Base-by-base conservation (phyloP, 1,140 invertebrate genomes). In the Popillia japonica region DNA sequence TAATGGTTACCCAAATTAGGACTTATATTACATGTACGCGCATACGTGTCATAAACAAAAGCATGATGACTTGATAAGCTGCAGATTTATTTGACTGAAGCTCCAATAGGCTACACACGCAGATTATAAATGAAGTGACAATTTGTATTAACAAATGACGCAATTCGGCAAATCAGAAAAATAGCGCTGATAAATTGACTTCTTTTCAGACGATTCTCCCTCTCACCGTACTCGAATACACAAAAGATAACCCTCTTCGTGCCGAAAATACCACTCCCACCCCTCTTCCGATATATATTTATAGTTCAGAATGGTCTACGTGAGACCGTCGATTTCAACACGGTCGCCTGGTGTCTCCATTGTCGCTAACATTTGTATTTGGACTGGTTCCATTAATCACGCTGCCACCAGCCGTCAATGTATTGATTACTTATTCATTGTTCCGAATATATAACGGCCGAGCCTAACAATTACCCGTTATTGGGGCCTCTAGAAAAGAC, bases 141-240 rank as follows among this genome's bases (percentile, higher is more conserved):
- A 48, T 48, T 48, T 48, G 44, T 48, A 48, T 48, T 48, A 48
- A 48, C 44, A 48, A 48, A 48, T 48, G 44, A 48, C 44, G 44
- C 44, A 48, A 48, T 48, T 48, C 44, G 44, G 44, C 44, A 48
- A 48, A 48, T 48, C 44, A 48, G 44, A n/a, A 48, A 48, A 48
- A 48, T 48, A 48, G 44, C 44, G 7, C 44, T 48, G 44, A 48
- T 48, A 48, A 48, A 48, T 48, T 48, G 44, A 48, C 44, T 48
- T 48, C 44, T 48, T 48, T 48, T 48, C 44, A 48, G 11, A 11
- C 44, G 44, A 48, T 10, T 48, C 44, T 48, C 44, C 44, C n/a
- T n/a, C 44, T 48, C 44, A 48, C 44, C 44, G 44, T 48, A 48
- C 11, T 48, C 44, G 44, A 48, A n/a, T 48, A 48, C 11, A 48